Conservation (phyloP, 1,140 invertebrate species). For the Hycleus cichorii region DNA sequence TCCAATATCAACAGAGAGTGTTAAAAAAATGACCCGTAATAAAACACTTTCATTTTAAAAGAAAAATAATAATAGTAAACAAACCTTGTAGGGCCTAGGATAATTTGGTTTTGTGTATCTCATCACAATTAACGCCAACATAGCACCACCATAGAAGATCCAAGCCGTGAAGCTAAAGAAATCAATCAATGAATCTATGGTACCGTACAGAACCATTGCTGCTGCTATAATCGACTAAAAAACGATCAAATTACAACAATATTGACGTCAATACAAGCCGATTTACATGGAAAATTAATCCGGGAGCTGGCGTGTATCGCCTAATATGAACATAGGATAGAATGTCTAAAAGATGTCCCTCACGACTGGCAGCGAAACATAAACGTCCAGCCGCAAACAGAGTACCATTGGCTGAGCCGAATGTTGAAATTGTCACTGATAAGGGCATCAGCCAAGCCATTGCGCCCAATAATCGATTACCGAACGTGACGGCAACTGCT, state of each 20-base stretch:
- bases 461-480: slow-evolving; percentile 73
- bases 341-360: slow-evolving; percentile 88
- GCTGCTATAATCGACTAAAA: slow-evolving; percentile 61
- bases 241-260: slow-evolving; percentile 23
- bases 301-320: slow-evolving; percentile 88
- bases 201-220: slow-evolving; percentile 80
- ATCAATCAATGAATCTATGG: slow-evolving; percentile 85
- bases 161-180: slow-evolving; percentile 94
- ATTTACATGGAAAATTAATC: slow-evolving; percentile 91
- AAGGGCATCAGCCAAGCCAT: slow-evolving; percentile 91
- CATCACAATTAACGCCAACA: slow-evolving; percentile 83
- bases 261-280: neutral
- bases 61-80: neutral
- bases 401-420: slow-evolving; percentile 95
- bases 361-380: slow-evolving; percentile 89
- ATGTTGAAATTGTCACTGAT: slow-evolving; percentile 92
- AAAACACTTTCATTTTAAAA: neutral
- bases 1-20: neutral
- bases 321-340: slow-evolving; percentile 90
- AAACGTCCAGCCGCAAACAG: slow-evolving; percentile 86
- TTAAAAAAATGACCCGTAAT: neutral
- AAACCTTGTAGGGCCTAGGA: slow-evolving; percentile 76
- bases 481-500: slow-evolving; percentile 92
- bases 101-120: slow-evolving; percentile 79
- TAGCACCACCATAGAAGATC: slow-evolving; percentile 90